Evolutionary conservation across 2,797 vertebrate species (phyloP).

Genomic region (Denticeps clupeoides): DNA sequence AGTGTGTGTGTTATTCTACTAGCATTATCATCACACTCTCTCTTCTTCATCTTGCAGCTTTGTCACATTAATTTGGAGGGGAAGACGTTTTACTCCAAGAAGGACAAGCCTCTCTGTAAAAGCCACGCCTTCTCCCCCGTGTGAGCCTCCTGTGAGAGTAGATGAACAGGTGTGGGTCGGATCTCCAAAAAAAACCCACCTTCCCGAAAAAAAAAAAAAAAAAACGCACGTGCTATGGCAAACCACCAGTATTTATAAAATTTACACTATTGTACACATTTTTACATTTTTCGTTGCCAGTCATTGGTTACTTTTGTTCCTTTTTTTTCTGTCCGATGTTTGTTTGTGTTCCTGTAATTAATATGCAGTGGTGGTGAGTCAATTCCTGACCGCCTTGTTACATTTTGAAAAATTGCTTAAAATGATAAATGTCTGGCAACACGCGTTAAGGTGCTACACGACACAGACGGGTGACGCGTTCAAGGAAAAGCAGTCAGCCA

Average conservation of each 20-base stretch:
- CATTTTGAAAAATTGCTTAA: too few relatives aligned
- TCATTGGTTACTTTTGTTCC: too few relatives aligned
- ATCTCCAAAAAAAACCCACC: too few relatives aligned
- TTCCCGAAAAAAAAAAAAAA: neutral
- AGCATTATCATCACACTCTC: neutral
- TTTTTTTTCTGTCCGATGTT: neutral
- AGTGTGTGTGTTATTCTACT: neutral
- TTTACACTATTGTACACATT: neutral
- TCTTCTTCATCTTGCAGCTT: slow-evolving; percentile 61
- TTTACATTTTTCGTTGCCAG: neutral
- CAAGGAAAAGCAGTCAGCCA: too few relatives aligned
- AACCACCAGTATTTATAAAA: neutral
- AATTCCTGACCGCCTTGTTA: too few relatives aligned
- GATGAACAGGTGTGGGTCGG: too few relatives aligned
- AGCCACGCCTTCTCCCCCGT: slow-evolving; percentile 93
- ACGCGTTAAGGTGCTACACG: too few relatives aligned
- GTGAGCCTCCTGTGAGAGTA: too few relatives aligned
- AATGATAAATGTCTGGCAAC: too few relatives aligned
- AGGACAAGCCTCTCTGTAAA: slow-evolving; percentile 98
- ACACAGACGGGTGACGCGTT: too few relatives aligned
- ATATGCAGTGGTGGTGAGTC: too few relatives aligned
- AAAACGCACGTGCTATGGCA: neutral
- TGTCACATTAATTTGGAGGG: slow-evolving; percentile 98
- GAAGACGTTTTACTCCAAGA: slow-evolving; percentile 98
- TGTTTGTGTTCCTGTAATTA: neutral